Base-by-base conservation (phyloP, 37 sponge, comb jelly and placozoan genomes). In the Hormiphora californensis region DNA sequence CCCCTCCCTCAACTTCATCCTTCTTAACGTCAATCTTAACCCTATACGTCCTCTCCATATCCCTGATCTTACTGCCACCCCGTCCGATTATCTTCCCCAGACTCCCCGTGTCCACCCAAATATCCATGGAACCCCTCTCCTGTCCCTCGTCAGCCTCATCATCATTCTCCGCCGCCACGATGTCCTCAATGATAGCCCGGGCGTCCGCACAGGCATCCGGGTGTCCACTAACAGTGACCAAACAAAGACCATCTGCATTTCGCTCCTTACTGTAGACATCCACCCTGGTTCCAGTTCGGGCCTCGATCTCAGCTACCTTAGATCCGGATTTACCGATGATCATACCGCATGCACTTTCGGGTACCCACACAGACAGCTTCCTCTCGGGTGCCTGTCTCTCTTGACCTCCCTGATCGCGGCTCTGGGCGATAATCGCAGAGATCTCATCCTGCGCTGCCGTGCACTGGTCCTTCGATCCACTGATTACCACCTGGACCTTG, bases 11-110 rank as follows among this genome's bases (percentile, higher is more conserved):
- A 22, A 43, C n/a, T 3, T 36, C 12, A 28, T 73, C 81, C 46
- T 73, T 73, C 81, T 73, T 73, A 1, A 73, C 81, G 81, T 73
- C 81, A 19, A 73, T 73, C 81, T 73, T 73, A 43, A 73, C 81
- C 40, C 27, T 7, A 46, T 41, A 40, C 46, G 9, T 41, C 28
- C 46, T 33, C 81, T 73, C 81, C 9, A 73, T 73, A 43, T 73
- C 81, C 25, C 35, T 38, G 8, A 73, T 73, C 81, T 73, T 73
- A 46, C 46, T 19, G 27, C 81, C 81, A n/a, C 81, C 81, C 25
- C 43, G 40, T 0, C 81, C 81, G 46, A 73, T 73, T 22, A 73
- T 27, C 1, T 46, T 43, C 28, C 81, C 81, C 81, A 73, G 81
- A 40, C 30, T 43, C 2, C 46, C 40, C 11, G 81, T 73, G 3